Percentiles rank a stretch among this genome's conserved stretches.
phyloP scores from a whole-genome alignment of 2,888 invertebrate genomes.

The Drosophila paracracens region DNA sequence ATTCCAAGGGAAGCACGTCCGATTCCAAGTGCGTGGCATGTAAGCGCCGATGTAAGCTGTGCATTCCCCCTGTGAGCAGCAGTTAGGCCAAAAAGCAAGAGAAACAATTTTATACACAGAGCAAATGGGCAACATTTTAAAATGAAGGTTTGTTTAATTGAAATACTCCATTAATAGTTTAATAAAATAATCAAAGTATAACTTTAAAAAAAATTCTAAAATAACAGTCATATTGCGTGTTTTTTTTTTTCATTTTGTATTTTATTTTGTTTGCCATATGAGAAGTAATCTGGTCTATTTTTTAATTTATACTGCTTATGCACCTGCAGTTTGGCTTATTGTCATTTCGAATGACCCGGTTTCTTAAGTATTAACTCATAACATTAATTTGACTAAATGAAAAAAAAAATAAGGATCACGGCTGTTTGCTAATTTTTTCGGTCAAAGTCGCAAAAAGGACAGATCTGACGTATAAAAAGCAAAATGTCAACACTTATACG shows the following conservation, averaged over 20 bases:
- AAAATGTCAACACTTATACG: neutral
- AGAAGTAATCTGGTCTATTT: neutral
- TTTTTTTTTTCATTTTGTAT: neutral
- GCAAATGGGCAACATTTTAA: too few relatives aligned
- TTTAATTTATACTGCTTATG: neutral
- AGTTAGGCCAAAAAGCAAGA: rapidly evolving
- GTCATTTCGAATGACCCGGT: neutral
- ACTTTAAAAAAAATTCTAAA: neutral
- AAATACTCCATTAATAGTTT: neutral
- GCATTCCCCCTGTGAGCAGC: neutral
- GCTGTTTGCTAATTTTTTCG: neutral
- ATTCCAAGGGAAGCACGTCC: neutral
- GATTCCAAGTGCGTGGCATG: neutral
- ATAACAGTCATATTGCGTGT: neutral
- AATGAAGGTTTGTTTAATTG: too few relatives aligned
- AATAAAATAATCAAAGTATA: neutral
- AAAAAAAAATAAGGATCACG: neutral
- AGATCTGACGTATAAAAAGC: neutral
- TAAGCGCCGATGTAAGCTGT: neutral
- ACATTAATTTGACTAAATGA: neutral
- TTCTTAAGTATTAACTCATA: neutral
- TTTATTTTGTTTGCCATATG: neutral
- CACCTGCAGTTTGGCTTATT: neutral
- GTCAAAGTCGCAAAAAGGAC: neutral
- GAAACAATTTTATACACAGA: neutral